Conservation (phyloP, 1,140 invertebrate species). For the Hestina assimilis region DNA sequence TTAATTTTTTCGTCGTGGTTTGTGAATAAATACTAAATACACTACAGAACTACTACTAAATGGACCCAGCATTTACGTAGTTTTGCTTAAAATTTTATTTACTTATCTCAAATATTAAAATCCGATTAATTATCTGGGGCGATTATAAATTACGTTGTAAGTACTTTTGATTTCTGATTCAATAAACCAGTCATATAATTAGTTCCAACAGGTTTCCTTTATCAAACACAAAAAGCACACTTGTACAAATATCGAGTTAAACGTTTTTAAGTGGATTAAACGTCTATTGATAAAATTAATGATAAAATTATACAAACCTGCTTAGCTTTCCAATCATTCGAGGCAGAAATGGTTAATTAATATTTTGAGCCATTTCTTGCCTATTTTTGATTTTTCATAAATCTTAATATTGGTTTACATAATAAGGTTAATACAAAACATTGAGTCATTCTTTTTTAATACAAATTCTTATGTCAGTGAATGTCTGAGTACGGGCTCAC, state of each 20-base stretch:
- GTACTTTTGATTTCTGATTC: constrained; percentile 24
- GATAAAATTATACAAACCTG: not conserved
- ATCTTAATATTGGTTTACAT: too few species aligned
- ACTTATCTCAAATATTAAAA: constrained; percentile 10
- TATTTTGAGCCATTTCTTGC: too few species aligned
- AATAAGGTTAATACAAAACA: too few species aligned
- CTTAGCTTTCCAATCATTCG: not conserved
- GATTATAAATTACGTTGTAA: constrained; percentile 13
- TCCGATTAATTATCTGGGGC: constrained; percentile 14
- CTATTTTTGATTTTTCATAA: too few species aligned
- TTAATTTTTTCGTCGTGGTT: too few species aligned
- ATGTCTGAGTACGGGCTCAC: too few species aligned
- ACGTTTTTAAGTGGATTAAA: not conserved
- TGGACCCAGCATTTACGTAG: not conserved
- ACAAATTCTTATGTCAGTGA: too few species aligned
- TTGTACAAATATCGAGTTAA: constrained; percentile 12
- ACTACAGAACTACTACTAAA: too few species aligned
- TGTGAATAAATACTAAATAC: too few species aligned
- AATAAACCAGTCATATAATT: constrained; percentile 23
- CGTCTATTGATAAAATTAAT: not conserved
- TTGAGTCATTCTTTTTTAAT: too few species aligned
- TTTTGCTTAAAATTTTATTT: not conserved
- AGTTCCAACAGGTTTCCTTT: constrained; percentile 6
- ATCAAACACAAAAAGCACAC: constrained; percentile 15
- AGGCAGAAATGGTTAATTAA: too few species aligned